Conservation (phyloP, 2,113 vertebrate species). For the Orientallactaga bullata region DNA sequence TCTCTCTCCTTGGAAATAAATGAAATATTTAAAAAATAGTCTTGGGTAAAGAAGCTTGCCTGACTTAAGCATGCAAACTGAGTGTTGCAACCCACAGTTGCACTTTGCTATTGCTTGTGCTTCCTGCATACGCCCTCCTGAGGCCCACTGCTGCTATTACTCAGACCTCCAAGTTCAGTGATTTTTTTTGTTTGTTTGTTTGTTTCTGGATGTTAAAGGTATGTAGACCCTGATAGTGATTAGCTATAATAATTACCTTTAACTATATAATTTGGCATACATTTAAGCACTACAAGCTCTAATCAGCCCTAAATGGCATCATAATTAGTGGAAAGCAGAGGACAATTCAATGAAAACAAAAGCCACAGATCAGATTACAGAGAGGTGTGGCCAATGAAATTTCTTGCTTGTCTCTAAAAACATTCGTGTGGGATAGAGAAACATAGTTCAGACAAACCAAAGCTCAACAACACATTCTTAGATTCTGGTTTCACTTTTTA, state of each 20-base stretch:
- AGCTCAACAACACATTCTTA: neutral
- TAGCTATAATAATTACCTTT: neutral
- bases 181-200: neutral
- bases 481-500: conserved; percentile 9
- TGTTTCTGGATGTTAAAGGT: neutral
- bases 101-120: neutral
- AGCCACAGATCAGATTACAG: neutral
- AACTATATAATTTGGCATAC: neutral
- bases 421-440: neutral
- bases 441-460: neutral
- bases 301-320: neutral
- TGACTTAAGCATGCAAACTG: neutral
- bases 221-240: neutral
- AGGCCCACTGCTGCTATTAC: neutral
- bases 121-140: neutral
- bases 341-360: neutral
- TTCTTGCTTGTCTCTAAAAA: neutral
- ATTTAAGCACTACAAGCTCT: neutral
- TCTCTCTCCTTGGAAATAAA: too few species aligned
- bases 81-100: neutral
- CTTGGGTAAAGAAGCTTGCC: neutral
- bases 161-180: neutral
- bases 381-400: neutral
- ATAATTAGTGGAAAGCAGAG: neutral
- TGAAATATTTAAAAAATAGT: neutral